Conservation (phyloP, 2,888 invertebrate species). For the Drosophila ezoana region DNA sequence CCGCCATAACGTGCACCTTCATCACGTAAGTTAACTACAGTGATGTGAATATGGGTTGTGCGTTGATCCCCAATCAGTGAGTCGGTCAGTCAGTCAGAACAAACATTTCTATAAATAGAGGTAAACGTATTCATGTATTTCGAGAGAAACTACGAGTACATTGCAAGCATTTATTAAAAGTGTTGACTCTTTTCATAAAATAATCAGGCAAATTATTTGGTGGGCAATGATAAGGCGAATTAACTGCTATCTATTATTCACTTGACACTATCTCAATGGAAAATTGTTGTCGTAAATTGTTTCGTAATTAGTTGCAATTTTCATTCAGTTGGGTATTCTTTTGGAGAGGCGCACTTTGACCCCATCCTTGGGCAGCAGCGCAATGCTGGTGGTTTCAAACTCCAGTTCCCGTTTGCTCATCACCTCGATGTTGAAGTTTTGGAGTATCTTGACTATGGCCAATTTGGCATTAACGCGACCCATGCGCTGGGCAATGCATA, state of each 20-base stretch:
- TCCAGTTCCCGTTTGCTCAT: conserved; percentile 71
- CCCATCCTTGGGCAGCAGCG: conserved; percentile 73
- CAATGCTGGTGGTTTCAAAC: conserved; percentile 65
- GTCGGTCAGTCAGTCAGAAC: no score
- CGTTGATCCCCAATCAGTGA: no score
- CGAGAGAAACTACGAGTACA: conserved; percentile 37
- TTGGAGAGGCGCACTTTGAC: conserved; percentile 72
- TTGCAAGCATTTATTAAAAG: conserved; percentile 58
- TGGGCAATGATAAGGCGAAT: conserved; percentile 22
- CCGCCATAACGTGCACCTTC: no score
- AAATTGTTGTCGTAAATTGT: not conserved
- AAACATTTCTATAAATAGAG: no score
- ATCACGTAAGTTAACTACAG: no score
- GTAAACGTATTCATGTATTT: not conserved
- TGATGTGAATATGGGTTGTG: no score
- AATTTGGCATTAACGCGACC: conserved; percentile 78
- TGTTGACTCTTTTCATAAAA: conserved; percentile 45
- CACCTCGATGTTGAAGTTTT: conserved; percentile 71
- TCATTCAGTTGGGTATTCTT: conserved; percentile 1
- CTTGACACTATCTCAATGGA: conserved; percentile 8
- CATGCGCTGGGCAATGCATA: conserved; percentile 83
- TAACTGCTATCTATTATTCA: conserved; percentile 12
- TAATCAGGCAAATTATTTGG: not conserved
- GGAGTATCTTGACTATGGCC: conserved; percentile 72
- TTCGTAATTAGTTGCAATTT: conserved; percentile 9